A percentile compares a stretch with the other conserved stretches of the same genome.
Evolutionary conservation across 1,140 invertebrate species (phyloP).

Genomic region (Scaptodrosophila lebanonensis): DNA sequence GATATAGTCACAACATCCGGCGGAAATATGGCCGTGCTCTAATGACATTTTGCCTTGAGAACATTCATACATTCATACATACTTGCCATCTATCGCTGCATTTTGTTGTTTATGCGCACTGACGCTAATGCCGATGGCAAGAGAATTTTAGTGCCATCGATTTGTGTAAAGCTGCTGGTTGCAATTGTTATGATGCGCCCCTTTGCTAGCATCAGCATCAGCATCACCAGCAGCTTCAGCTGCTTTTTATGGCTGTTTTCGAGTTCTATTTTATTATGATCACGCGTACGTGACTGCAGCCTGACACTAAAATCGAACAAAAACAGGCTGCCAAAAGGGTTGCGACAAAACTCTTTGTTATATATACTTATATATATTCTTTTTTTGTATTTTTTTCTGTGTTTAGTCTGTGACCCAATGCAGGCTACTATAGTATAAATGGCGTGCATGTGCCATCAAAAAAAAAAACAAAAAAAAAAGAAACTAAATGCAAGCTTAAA

Average conservation of each 20-base stretch:
- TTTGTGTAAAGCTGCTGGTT: slow-evolving; percentile 3
- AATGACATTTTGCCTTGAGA: slow-evolving; percentile 25
- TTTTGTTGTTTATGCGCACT: slow-evolving; percentile 57
- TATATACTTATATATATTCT: no score
- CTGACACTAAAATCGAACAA: slow-evolving; percentile 15
- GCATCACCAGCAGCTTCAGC: slow-evolving; percentile 7
- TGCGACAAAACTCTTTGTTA: no score
- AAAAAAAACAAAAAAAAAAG: background rate
- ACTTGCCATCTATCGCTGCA: slow-evolving; percentile 2
- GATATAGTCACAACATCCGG: slow-evolving; percentile 66
- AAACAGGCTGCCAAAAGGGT: slow-evolving; percentile 1
- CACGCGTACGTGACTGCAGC: slow-evolving; percentile 40
- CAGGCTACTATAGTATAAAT: slow-evolving; percentile 9
- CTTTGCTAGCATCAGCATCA: background rate
- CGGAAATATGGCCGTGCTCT: slow-evolving; percentile 57
- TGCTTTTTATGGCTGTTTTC: slow-evolving; percentile 43
- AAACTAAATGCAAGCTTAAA: slow-evolving; percentile 10
- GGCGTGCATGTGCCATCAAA: slow-evolving; percentile 2
- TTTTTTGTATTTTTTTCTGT: no score
- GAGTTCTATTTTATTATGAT: slow-evolving; percentile 47
- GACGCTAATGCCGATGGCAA: slow-evolving; percentile 51
- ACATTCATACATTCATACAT: no score
- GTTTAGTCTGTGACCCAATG: background rate
- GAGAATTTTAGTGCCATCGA: slow-evolving; percentile 40
- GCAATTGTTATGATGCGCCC: slow-evolving; percentile 17